These are phyloP conservation scores for Andrena haemorrhoa DNA, from an alignment of 2,888 invertebrate species.

Conservation along the genomic window DNA sequence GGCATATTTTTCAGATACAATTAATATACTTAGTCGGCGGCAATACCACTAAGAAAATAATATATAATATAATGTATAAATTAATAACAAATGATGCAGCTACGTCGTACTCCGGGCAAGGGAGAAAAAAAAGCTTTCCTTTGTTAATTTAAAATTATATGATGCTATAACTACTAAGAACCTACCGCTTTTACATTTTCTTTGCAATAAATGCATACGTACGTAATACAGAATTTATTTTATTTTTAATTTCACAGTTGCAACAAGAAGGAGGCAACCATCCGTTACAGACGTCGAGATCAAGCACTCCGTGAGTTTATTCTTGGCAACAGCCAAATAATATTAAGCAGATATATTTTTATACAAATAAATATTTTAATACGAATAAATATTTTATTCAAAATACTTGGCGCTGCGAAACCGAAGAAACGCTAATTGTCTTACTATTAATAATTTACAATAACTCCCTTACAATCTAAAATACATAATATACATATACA, in stretches of 20 bases:
- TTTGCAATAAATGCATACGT: neutral
- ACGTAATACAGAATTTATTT: constrained; percentile 18
- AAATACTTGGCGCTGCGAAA: too few species aligned
- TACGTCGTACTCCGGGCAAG: constrained; percentile 29
- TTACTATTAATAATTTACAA: too few species aligned
- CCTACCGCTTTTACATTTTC: constrained; percentile 14
- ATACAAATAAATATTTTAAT: too few species aligned
- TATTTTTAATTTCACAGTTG: constrained; percentile 32
- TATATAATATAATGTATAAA: constrained; percentile 36
- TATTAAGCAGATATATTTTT: too few species aligned
- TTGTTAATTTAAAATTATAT: constrained; percentile 34
- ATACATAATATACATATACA: too few species aligned
- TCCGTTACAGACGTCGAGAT: constrained; percentile 26
- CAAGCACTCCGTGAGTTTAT: constrained; percentile 6
- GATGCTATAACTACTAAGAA: constrained; percentile 40
- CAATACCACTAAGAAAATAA: constrained; percentile 14
- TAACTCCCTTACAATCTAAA: too few species aligned
- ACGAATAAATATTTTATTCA: too few species aligned
- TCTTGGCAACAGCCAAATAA: too few species aligned
- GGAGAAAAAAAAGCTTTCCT: constrained; percentile 33
- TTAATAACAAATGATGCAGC: constrained; percentile 23
- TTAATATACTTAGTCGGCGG: constrained; percentile 18
- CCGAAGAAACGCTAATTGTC: too few species aligned
- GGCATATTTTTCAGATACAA: constrained; percentile 20
- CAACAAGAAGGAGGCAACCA: constrained; percentile 26